A percentile compares a stretch with the other conserved stretches of the same genome.
Evolutionary conservation across 1,140 invertebrate genomes (phyloP).

Genomic region (Pseudachorutes palmiensis): DNA sequence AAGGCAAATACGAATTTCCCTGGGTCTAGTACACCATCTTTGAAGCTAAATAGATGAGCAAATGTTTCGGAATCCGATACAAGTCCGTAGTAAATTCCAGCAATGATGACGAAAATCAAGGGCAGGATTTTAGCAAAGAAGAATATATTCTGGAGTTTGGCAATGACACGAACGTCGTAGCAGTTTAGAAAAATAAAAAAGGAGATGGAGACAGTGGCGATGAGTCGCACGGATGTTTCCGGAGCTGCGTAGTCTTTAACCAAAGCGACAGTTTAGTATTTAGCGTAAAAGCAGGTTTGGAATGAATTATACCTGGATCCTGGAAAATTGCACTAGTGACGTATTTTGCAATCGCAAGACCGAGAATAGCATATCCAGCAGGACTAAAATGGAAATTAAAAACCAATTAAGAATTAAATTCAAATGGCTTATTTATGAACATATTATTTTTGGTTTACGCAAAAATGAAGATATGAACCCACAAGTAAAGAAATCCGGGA

Average conservation of each 20-base stretch:
- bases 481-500: conserved; percentile 90
- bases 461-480: conserved; percentile 81
- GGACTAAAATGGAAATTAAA: conserved; percentile 48
- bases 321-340: conserved; percentile 73
- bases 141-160: conserved; percentile 72
- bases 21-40: conserved; percentile 64
- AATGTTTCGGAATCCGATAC: conserved; percentile 39
- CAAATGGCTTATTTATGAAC: no score
- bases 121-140: conserved; percentile 50
- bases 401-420: no score
- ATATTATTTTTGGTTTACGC: no score
- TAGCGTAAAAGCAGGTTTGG: background rate
- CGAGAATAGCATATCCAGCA: conserved; percentile 92
- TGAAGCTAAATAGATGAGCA: conserved; percentile 47
- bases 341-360: conserved; percentile 90
- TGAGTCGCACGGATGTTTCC: conserved; percentile 57
- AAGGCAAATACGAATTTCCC: conserved; percentile 81
- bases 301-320: background rate
- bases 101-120: conserved; percentile 48
- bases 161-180: conserved; percentile 75
- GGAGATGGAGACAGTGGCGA: conserved; percentile 66
- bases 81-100: conserved; percentile 60
- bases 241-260: background rate
- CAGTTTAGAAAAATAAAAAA: conserved; percentile 83
- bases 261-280: no score